Evolutionary conservation across 2,797 vertebrate species (phyloP), one percentile per base, ranked within the genome.

Genomic region (Rhadinocentrus ornatus): DNA sequence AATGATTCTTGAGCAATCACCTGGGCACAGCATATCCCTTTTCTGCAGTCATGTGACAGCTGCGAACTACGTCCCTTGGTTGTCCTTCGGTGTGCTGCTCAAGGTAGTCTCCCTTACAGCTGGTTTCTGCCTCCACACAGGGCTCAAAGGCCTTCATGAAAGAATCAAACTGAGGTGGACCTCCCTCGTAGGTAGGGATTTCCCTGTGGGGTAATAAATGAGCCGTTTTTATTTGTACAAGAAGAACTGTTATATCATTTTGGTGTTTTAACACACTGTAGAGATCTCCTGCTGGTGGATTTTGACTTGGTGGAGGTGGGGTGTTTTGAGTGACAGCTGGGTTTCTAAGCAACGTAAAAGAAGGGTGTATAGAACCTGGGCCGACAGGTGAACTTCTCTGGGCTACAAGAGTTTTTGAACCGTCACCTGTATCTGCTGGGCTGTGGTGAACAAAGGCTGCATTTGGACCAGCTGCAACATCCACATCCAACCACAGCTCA

Each of bases 1-100:
- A 16, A 5, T 44, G 41, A 2, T 44, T 13, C 16, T 44, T 44
- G 1, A 44, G 41, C 3, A 44, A 27, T 20, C 50, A 48, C 4
- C 13, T 4, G 46, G 31, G 3, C 3, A n/a, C 63, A 15, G 48
- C 11, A 8, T 78, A 76, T 11, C 62, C 72, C 62, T 56, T 65
- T n/a, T 71, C 54, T n/a, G n/a, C n/a, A n/a, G n/a, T n/a, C n/a
- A n/a, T n/a, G n/a, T n/a, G n/a, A 27, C 55, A 58, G 31, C 55
- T 58, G 31, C 55, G 20, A 22, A 58, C 18, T 1, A 35, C 16
- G 31, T 57, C 31, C 15, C 31, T 34, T 58, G 20, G 31, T 35
- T 35, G 31, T 20, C 18, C 20, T 20, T 18, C 34, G 18, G 55
- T 58, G 31, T 58, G 22, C 31, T 58, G 31, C 10, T 58, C 31